These are phyloP conservation scores for Aphis craccivora DNA, from an alignment of 1,140 invertebrate species.

Conservation along the genomic window DNA sequence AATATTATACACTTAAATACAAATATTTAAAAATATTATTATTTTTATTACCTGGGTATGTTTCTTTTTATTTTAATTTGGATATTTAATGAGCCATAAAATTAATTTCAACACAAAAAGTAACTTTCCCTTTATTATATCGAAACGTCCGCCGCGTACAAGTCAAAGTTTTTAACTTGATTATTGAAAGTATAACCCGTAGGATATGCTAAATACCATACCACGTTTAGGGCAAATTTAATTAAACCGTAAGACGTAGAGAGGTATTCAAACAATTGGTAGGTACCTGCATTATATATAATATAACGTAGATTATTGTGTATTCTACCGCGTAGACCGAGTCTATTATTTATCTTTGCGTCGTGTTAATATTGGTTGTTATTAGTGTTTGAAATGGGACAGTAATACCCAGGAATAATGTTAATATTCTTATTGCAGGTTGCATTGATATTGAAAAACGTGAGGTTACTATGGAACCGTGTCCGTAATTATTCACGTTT, in stretches of 20 bases:
- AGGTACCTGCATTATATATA: background rate
- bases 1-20: too few relatives aligned
- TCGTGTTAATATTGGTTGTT: slow-evolving; percentile 19
- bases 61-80: background rate
- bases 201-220: background rate
- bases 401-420: background rate
- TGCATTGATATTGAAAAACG: slow-evolving; percentile 3
- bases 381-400: background rate
- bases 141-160: background rate
- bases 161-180: slow-evolving; percentile 6
- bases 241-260: background rate
- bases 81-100: background rate
- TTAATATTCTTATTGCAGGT: background rate
- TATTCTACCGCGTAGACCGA: background rate
- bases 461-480: background rate
- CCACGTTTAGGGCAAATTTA: background rate
- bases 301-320: background rate
- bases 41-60: too few relatives aligned
- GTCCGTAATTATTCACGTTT: slow-evolving; percentile 1
- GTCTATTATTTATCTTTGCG: background rate
- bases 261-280: background rate
- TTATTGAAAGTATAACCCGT: background rate
- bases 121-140: background rate
- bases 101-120: background rate
- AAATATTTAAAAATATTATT: too few relatives aligned